These are phyloP conservation scores for Mastacembelus armatus DNA, from an alignment of 2,797 vertebrate genomes.

Conservation along the genomic window DNA sequence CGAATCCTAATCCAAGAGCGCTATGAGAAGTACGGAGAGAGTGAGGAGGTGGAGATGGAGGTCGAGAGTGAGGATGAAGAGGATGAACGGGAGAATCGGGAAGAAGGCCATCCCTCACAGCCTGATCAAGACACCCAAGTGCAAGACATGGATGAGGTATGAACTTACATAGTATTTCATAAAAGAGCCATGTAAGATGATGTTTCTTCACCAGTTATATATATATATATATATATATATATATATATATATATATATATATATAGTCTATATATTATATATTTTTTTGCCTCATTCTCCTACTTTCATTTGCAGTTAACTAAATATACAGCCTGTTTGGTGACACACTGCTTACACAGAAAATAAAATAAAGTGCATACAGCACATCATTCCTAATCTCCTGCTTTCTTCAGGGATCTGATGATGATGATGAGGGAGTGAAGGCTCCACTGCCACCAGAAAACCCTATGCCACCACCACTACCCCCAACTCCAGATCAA, in stretches of 20 bases:
- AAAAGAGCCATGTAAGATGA: not conserved
- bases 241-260: not conserved
- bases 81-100: constrained; percentile 86
- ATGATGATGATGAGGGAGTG: constrained; percentile 95
- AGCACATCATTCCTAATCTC: not conserved
- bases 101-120: constrained; percentile 86
- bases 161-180: not conserved
- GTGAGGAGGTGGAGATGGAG: constrained; percentile 99
- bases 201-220: not conserved
- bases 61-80: constrained; percentile 98
- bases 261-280: not conserved
- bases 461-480: constrained; percentile 95
- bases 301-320: not conserved
- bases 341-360: not conserved
- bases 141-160: constrained; percentile 99
- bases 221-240: accelerated
- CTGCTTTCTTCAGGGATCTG: constrained; percentile 88
- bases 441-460: constrained; percentile 95
- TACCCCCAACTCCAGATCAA: constrained; percentile 97
- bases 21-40: constrained; percentile 98
- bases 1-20: constrained; percentile 98
- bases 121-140: constrained; percentile 97
- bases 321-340: not conserved
- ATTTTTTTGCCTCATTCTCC: not conserved
- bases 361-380: not conserved